These are phyloP conservation scores for Phataginus tetradactyla DNA, from an alignment of 2,797 vertebrate species.

Conservation along the genomic window DNA sequence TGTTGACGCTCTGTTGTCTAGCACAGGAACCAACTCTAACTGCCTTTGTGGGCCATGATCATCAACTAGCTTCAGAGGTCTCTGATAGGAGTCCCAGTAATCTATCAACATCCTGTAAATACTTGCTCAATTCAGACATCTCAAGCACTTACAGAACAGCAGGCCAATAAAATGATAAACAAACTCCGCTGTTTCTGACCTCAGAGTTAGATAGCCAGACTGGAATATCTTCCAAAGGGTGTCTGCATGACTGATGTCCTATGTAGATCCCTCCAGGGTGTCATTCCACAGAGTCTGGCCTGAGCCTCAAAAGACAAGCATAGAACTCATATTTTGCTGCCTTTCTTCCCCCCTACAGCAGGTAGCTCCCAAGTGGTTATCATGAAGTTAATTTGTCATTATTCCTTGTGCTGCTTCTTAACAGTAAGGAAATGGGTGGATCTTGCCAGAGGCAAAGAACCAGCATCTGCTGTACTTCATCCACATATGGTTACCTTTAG, in stretches of 20 bases:
- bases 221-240: neutral
- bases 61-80: neutral
- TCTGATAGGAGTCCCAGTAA: neutral
- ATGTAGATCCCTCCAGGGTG: neutral
- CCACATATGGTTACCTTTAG: neutral
- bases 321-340: neutral
- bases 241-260: neutral
- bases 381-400: neutral
- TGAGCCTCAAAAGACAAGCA: neutral
- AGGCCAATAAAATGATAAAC: neutral
- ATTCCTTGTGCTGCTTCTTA: neutral
- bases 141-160: neutral
- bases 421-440: neutral
- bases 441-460: neutral
- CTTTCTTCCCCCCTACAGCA: neutral
- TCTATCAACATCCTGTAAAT: neutral
- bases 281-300: neutral
- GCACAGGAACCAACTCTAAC: neutral
- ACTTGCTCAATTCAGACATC: too few relatives aligned
- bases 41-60: neutral
- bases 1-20: neutral
- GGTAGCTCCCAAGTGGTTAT: neutral
- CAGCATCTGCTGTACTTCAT: neutral
- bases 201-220: neutral
- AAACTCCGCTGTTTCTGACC: neutral